Conservation (phyloP, 2,797 vertebrate species). For the Iguana delicatissima region DNA sequence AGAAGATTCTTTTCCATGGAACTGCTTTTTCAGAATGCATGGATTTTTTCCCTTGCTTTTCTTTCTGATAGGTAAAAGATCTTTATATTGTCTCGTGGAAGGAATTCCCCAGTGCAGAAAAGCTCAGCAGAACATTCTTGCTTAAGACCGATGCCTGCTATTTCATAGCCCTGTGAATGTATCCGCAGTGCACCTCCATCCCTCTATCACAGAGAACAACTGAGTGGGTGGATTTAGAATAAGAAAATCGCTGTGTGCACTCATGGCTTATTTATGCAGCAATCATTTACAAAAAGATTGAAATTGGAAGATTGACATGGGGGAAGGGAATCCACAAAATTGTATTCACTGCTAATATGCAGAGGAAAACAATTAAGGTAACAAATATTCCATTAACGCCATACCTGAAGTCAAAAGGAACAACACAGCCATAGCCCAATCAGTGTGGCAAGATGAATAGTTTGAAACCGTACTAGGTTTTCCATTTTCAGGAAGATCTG, state of each 20-base stretch:
- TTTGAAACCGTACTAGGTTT: constrained; percentile 36
- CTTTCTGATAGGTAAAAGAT: neutral
- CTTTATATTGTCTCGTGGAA: constrained; percentile 53
- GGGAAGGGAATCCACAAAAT: constrained; percentile 1
- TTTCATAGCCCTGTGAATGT: constrained; percentile 71
- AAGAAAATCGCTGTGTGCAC: constrained; percentile 77
- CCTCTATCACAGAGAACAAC: constrained; percentile 80
- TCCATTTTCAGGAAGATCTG: neutral
- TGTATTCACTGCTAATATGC: constrained; percentile 40
- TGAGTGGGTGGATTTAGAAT: constrained; percentile 80
- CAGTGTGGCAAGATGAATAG: neutral
- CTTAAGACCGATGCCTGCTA: constrained; percentile 77
- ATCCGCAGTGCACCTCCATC: constrained; percentile 77
- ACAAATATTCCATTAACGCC: constrained; percentile 6
- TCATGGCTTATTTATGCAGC: constrained; percentile 80
- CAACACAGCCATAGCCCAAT: constrained; percentile 28
- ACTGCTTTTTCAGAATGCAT: neutral
- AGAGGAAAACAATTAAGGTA: constrained; percentile 41
- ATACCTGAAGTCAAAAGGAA: constrained; percentile 56
- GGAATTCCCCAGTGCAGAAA: constrained; percentile 57
- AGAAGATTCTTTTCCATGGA: neutral
- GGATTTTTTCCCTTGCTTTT: too few species aligned
- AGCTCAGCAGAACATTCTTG: constrained; percentile 63
- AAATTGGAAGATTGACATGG: constrained; percentile 46
- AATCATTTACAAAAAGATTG: constrained; percentile 74